Percentiles rank a stretch among this genome's conserved stretches.
These are phyloP conservation scores for Pygocentrus nattereri DNA, from an alignment of 2,797 vertebrate species.

Conservation along the genomic window DNA sequence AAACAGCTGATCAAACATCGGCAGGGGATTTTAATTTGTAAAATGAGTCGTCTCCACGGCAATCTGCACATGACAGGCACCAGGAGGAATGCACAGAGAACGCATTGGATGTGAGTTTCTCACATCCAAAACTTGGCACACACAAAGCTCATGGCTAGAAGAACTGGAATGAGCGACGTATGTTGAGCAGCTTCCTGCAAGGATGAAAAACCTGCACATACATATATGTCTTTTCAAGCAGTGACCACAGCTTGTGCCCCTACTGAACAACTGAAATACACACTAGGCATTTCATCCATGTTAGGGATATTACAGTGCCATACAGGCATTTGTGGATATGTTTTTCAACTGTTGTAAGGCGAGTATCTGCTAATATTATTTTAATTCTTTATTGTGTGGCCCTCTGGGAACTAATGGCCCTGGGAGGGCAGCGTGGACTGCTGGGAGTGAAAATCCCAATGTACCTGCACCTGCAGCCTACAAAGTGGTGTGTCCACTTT, in stretches of 20 bases:
- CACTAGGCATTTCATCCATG: not conserved
- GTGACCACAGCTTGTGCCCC: conserved; percentile 46
- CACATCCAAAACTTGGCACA: conserved; percentile 16
- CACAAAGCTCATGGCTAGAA: not conserved
- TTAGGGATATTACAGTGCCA: not conserved
- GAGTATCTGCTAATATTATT: no score
- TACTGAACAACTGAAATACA: conserved; percentile 37
- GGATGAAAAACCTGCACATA: not conserved
- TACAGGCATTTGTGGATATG: no score
- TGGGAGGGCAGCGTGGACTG: no score
- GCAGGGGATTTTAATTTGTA: conserved; percentile 13
- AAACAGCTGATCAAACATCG: conserved; percentile 12
- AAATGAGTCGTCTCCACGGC: not conserved
- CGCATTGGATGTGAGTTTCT: no score
- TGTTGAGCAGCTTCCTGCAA: conserved; percentile 13
- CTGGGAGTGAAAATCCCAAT: no score
- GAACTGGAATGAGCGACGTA: not conserved
- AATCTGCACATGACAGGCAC: conserved; percentile 19
- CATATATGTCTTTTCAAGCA: not conserved
- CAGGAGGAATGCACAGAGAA: conserved; percentile 10
- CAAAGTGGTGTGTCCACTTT: no score
- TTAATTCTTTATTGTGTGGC: no score
- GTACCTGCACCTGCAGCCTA: no score
- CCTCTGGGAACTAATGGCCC: no score
- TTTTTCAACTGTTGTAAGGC: no score